These are phyloP conservation scores for Psittacula echo DNA, from an alignment of 2,797 vertebrate genomes.

Conservation along the genomic window DNA sequence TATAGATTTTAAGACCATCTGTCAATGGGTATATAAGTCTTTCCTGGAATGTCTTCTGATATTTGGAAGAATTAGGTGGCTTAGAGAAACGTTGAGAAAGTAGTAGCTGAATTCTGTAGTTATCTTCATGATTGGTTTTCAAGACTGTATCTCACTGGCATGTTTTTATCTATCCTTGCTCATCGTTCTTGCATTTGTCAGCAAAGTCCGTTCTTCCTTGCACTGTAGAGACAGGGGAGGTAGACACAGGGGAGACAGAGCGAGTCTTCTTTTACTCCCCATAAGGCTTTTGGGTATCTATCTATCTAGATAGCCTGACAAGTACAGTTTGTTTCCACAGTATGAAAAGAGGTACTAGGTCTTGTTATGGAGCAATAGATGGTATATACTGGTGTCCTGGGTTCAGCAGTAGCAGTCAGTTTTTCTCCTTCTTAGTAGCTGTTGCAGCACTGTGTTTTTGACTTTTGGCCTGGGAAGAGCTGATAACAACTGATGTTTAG, in stretches of 20 bases:
- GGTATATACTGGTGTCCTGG: background rate
- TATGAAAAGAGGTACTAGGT: too few relatives aligned
- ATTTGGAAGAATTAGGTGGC: background rate
- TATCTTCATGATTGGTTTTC: background rate
- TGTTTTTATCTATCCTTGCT: background rate
- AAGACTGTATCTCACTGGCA: background rate
- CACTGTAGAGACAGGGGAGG: background rate
- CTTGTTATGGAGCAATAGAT: background rate
- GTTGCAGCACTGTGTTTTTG: too few relatives aligned
- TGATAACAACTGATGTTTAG: too few relatives aligned
- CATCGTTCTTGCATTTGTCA: background rate
- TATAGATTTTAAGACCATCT: background rate
- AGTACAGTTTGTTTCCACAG: background rate
- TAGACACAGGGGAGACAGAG: background rate
- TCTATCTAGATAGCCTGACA: background rate
- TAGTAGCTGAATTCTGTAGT: background rate
- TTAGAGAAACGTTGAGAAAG: background rate
- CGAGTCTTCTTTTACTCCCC: rapidly evolving
- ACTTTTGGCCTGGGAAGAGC: too few relatives aligned
- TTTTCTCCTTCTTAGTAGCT: too few relatives aligned
- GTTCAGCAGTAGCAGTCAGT: too few relatives aligned
- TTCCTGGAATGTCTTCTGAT: background rate
- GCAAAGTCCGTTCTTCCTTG: background rate
- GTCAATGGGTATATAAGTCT: background rate
- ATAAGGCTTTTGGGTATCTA: background rate